Conservation (phyloP, 2,888 invertebrate species). For the Nebria salina region DNA sequence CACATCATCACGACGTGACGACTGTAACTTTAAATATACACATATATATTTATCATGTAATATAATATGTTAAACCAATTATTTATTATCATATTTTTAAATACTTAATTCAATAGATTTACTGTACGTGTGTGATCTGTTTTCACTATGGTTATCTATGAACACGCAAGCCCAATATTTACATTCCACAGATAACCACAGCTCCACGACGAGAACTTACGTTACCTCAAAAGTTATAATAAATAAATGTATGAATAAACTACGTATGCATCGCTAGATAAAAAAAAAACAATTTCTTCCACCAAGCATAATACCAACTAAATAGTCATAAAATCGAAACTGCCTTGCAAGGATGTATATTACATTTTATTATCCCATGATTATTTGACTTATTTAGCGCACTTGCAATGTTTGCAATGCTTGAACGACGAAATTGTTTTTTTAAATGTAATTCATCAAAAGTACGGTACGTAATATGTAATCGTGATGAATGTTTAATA, state of each 20-base stretch:
- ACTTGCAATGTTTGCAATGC: background rate
- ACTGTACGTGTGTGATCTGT: background rate
- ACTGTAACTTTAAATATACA: constrained; percentile 46
- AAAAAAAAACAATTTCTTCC: no score
- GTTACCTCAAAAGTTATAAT: no score
- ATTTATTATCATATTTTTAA: constrained; percentile 1
- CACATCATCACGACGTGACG: constrained; percentile 36
- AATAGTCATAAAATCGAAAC: no score
- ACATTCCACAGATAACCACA: background rate
- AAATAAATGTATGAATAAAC: background rate
- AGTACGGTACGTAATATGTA: no score
- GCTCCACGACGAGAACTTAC: no score
- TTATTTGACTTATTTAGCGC: no score
- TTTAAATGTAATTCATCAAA: background rate
- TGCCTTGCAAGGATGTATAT: no score
- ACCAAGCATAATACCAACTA: no score
- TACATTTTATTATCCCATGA: background rate
- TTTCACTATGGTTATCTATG: background rate
- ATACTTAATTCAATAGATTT: background rate
- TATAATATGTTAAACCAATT: background rate
- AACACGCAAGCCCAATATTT: background rate
- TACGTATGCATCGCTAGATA: background rate
- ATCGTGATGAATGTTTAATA: background rate
- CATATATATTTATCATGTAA: constrained; percentile 33
- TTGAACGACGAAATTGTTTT: background rate